These are phyloP conservation scores for Helostoma temminkii DNA, from an alignment of 2,797 vertebrate genomes.

Conservation along the genomic window DNA sequence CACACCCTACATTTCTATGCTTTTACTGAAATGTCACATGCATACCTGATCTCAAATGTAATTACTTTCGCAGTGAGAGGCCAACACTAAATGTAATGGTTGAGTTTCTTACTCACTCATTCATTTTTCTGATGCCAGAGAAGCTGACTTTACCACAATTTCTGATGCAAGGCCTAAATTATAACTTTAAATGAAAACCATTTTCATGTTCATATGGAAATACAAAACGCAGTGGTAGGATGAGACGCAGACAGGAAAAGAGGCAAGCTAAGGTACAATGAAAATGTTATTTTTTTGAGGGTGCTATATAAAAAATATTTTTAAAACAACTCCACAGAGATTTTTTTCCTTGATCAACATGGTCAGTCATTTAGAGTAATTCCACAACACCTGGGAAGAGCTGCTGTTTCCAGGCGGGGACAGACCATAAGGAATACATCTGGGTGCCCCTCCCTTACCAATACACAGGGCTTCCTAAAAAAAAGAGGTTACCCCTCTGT, in stretches of 20 bases:
- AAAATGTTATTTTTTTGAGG: conserved; percentile 23
- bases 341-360: conserved; percentile 3
- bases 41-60: conserved; percentile 73
- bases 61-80: conserved; percentile 78
- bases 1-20: conserved; percentile 65
- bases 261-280: conserved; percentile 23
- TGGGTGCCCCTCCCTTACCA: too few relatives aligned
- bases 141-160: conserved; percentile 53
- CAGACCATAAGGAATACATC: too few relatives aligned
- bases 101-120: conserved; percentile 62
- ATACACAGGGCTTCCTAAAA: too few relatives aligned
- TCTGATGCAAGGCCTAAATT: conserved; percentile 52
- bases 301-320: conserved; percentile 20
- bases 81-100: conserved; percentile 70
- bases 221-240: conserved; percentile 56
- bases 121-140: conserved; percentile 66
- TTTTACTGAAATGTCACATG: conserved; percentile 88
- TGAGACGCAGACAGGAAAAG: conserved; percentile 46
- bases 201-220: conserved; percentile 44
- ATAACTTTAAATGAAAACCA: conserved; percentile 61
- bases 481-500: too few relatives aligned
- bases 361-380: neutral
- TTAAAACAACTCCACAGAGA: neutral
- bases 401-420: too few relatives aligned
- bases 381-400: neutral